Conservation (phyloP, 1,140 invertebrate genomes). For the Teleogryllus occipitalis region DNA sequence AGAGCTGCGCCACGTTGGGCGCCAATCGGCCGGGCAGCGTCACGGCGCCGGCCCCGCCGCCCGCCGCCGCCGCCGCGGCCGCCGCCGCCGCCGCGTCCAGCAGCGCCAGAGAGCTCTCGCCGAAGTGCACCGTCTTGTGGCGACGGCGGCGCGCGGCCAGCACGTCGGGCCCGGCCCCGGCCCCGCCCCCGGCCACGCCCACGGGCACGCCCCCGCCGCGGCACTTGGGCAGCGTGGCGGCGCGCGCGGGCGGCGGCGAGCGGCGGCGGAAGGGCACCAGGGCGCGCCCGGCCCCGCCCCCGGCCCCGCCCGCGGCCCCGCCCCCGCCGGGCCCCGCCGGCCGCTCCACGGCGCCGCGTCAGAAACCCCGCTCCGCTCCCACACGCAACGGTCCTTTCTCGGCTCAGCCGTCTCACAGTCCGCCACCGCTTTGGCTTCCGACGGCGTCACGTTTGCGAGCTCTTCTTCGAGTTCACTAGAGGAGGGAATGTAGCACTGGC, state of each 20-base stretch:
- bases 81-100: too few species aligned
- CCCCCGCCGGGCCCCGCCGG: neutral
- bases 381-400: too few species aligned
- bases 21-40: conserved; percentile 36
- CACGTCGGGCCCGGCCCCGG: neutral
- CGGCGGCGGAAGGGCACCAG: neutral
- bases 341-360: too few species aligned
- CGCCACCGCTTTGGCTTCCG: too few species aligned
- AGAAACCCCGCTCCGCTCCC: too few species aligned
- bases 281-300: neutral
- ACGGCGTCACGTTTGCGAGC: too few species aligned
- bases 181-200: neutral
- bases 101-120: conserved; percentile 50
- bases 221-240: conserved; percentile 7
- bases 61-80: too few species aligned
- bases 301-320: neutral
- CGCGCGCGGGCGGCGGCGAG: too few species aligned
- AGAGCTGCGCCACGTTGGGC: conserved; percentile 67
- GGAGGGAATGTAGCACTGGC: too few species aligned
- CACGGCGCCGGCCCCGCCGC: neutral
- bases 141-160: conserved; percentile 38
- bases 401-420: too few species aligned
- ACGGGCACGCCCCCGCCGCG: neutral
- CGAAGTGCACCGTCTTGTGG: conserved; percentile 67
- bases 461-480: too few species aligned